These are phyloP conservation scores for Conus betulinus DNA, from an alignment of 1,140 invertebrate species.

Conservation along the genomic window DNA sequence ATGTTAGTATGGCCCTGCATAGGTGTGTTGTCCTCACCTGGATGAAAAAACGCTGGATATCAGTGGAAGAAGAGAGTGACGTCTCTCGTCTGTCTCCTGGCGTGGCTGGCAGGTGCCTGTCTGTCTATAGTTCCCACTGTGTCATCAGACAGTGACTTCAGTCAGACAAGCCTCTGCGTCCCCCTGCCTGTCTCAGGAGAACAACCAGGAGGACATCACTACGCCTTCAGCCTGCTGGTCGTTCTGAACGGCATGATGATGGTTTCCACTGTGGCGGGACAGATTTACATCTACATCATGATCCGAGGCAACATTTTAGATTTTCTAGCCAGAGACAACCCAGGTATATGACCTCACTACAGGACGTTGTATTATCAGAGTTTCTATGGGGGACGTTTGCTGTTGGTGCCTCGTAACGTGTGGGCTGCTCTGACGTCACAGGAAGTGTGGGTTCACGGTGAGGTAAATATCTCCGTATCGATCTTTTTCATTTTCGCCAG, in stretches of 20 bases:
- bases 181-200: slow-evolving; percentile 49
- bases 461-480: no score
- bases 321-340: not conserved
- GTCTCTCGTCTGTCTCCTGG: not conserved
- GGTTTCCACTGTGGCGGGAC: slow-evolving; percentile 43
- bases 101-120: slow-evolving; percentile 29
- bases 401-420: not conserved
- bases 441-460: no score
- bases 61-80: not conserved
- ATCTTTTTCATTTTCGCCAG: no score
- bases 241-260: slow-evolving; percentile 49
- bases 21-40: not conserved
- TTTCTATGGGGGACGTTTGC: slow-evolving; percentile 14
- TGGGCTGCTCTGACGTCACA: slow-evolving; percentile 19
- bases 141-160: slow-evolving; percentile 44
- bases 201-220: slow-evolving; percentile 41
- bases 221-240: slow-evolving; percentile 49
- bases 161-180: slow-evolving; percentile 49
- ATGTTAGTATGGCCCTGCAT: slow-evolving; percentile 53
- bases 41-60: not conserved
- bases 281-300: slow-evolving; percentile 28
- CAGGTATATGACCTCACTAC: not conserved
- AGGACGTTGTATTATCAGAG: not conserved
- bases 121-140: slow-evolving; percentile 25
- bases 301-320: not conserved